phyloP scores from a whole-genome alignment of 2,888 invertebrate species.

The Cryptus armator region DNA sequence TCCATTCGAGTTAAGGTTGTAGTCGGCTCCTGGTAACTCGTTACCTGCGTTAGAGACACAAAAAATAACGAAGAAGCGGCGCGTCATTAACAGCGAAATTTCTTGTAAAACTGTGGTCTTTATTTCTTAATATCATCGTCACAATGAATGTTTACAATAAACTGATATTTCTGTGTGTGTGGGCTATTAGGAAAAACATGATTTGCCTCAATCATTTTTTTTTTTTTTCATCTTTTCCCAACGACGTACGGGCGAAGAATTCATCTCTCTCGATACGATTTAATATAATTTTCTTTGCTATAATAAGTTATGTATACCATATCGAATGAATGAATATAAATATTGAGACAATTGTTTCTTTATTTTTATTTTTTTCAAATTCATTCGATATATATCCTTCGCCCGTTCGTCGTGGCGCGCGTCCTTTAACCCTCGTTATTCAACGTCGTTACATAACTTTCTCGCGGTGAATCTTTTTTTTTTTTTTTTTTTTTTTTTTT shows the following conservation, averaged over 20 bases:
- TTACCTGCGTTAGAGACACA: too few relatives aligned
- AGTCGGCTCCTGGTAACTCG: too few relatives aligned
- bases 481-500: neutral
- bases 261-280: neutral
- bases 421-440: conserved; percentile 10
- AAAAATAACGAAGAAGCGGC: neutral
- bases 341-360: neutral
- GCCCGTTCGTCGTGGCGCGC: conserved; percentile 19
- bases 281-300: conserved; percentile 28
- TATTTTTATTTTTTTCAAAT: neutral
- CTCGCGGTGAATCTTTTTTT: neutral
- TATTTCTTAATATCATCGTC: conserved; percentile 75
- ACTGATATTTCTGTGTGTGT: conserved; percentile 56
- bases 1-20: too few relatives aligned
- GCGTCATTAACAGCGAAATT: neutral
- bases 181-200: conserved; percentile 34
- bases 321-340: conserved; percentile 28
- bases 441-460: conserved; percentile 13
- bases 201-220: conserved; percentile 2
- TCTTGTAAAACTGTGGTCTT: conserved; percentile 77
- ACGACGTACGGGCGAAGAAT: conserved; percentile 21
- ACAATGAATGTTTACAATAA: conserved; percentile 63
- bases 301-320: conserved; percentile 18
- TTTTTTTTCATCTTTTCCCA: neutral
- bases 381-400: conserved; percentile 10